A percentile compares a stretch with the other conserved stretches of the same genome.
Evolutionary conservation across 2,888 invertebrate genomes (phyloP).

Genomic region (Uropetala carovei): DNA sequence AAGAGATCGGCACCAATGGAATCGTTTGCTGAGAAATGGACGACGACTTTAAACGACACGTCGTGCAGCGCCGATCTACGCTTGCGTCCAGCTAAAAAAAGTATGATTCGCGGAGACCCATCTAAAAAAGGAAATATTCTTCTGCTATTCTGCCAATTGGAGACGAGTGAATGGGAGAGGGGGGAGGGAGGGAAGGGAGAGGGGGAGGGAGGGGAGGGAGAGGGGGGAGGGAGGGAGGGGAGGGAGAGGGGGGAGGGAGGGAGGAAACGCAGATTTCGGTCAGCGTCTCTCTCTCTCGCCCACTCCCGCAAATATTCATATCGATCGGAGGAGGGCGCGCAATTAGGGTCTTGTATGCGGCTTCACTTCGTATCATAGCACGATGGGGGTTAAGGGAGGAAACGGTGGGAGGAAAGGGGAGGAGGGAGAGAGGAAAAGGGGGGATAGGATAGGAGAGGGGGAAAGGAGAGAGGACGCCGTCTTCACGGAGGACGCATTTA

Average conservation of each 20-base stretch:
- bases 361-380: not conserved
- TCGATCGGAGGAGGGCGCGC: not conserved
- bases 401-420: not conserved
- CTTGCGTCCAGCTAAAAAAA: too few relatives aligned
- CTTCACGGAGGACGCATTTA: conserved; percentile 4
- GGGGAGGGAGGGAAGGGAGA: not conserved
- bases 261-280: not conserved
- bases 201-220: not conserved
- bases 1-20: too few relatives aligned
- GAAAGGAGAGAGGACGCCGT: not conserved
- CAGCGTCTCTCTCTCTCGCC: too few relatives aligned
- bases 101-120: too few relatives aligned
- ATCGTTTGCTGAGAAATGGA: too few relatives aligned
- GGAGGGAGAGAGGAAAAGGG: too few relatives aligned
- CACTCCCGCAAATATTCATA: too few relatives aligned
- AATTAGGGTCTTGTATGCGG: not conserved
- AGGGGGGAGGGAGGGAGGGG: not conserved
- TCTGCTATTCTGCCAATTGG: too few relatives aligned
- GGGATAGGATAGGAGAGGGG: too few relatives aligned
- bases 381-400: not conserved
- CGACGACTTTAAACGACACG: too few relatives aligned
- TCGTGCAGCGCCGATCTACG: too few relatives aligned
- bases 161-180: not conserved
- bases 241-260: not conserved
- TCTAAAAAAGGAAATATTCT: too few relatives aligned